These are phyloP conservation scores for Microcebus murinus DNA, from an alignment of 2,113 vertebrate species.

Conservation along the genomic window DNA sequence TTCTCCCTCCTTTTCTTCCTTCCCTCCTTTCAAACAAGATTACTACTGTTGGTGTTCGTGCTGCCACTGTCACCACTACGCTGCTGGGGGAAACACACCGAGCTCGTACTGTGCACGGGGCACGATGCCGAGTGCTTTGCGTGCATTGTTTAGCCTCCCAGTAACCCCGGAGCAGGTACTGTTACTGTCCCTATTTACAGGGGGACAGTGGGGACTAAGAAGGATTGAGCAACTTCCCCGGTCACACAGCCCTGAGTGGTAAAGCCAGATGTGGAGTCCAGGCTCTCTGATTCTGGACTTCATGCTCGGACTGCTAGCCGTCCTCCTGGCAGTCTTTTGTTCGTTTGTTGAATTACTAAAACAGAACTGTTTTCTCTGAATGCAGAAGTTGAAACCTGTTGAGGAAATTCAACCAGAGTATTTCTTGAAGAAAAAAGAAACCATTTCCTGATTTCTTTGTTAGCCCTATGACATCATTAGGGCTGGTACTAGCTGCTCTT, in stretches of 20 bases:
- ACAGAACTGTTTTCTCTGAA: conserved; percentile 64
- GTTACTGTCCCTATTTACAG: not conserved
- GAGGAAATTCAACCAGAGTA: conserved; percentile 69
- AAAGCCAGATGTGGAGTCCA: not conserved
- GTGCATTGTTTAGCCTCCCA: not conserved
- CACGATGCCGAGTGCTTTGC: not conserved
- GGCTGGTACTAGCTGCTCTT: not conserved
- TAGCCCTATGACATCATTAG: conserved; percentile 28
- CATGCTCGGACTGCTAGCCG: not conserved
- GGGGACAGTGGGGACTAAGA: not conserved
- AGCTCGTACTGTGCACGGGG: not conserved
- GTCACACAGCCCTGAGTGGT: not conserved
- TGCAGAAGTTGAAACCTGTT: conserved; percentile 78
- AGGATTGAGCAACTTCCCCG: not conserved
- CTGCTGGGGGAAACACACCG: too few species aligned
- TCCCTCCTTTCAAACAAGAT: not conserved
- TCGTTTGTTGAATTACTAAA: conserved; percentile 45
- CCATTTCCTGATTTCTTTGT: conserved; percentile 76
- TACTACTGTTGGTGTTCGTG: not conserved
- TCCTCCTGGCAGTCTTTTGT: not conserved
- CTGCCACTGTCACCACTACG: not conserved
- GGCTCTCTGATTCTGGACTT: not conserved
- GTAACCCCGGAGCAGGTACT: not conserved
- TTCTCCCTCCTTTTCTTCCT: too few species aligned
- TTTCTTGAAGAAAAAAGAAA: conserved; percentile 71